Evolutionary conservation across 1,140 invertebrate species (phyloP).

Genomic region (Orchesella cincta): DNA sequence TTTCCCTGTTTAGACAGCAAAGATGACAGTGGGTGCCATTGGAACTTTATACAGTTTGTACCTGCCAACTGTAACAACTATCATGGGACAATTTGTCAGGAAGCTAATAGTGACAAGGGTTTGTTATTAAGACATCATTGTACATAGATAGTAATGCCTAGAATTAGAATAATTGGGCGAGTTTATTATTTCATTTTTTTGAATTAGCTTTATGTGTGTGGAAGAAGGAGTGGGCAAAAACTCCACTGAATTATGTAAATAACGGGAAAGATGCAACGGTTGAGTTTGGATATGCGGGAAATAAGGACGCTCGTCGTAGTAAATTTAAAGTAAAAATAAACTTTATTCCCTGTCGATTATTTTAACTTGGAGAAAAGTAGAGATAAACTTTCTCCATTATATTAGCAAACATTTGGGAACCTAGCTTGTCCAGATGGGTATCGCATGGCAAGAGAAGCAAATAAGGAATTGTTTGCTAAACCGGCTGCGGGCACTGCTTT

Average conservation of each 20-base stretch:
- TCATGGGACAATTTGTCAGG: not conserved
- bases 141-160: too few relatives aligned
- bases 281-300: not conserved
- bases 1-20: not conserved
- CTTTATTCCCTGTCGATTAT: not conserved
- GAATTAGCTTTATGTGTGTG: too few relatives aligned
- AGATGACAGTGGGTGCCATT: not conserved
- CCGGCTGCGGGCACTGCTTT: not conserved
- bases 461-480: not conserved
- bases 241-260: not conserved
- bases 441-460: not conserved
- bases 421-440: not conserved
- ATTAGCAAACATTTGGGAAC: constrained; percentile 21
- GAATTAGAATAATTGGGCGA: too few relatives aligned
- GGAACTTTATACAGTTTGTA: not conserved
- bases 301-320: not conserved
- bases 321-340: constrained; percentile 7
- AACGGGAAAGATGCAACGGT: not conserved
- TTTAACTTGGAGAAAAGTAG: too few relatives aligned
- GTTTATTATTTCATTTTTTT: too few relatives aligned
- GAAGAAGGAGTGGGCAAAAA: not conserved
- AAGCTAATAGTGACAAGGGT: too few relatives aligned
- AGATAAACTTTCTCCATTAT: not conserved
- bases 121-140: too few relatives aligned
- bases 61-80: not conserved